These are phyloP conservation scores for Sebastes iracundus DNA, from an alignment of 2,797 vertebrate genomes.

Conservation along the genomic window DNA sequence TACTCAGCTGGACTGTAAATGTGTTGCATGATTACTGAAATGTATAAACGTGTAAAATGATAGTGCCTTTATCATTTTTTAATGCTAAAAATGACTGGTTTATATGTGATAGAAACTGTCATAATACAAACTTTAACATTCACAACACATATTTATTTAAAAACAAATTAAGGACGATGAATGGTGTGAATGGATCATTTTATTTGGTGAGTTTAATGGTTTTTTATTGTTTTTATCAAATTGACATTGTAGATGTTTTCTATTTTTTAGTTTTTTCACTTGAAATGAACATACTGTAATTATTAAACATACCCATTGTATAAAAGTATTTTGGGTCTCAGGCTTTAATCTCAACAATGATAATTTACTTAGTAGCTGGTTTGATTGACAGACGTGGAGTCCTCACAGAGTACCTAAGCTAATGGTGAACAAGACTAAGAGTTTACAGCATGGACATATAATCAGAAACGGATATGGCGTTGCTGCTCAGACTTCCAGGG, in stretches of 20 bases:
- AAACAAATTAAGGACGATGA: background rate
- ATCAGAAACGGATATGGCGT: no score
- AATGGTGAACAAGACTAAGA: background rate
- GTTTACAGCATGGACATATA: background rate
- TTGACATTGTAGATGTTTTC: background rate
- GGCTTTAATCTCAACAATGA: background rate
- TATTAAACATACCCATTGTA: background rate
- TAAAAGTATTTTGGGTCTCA: background rate
- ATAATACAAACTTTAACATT: background rate
- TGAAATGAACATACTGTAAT: background rate
- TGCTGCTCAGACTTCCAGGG: no score
- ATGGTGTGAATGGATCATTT: background rate
- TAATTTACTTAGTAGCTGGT: background rate
- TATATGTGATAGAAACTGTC: background rate
- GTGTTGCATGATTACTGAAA: slow-evolving; percentile 22
- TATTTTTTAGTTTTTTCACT: background rate
- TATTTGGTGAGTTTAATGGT: background rate
- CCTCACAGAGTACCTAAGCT: background rate
- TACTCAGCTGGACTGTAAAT: slow-evolving; percentile 22
- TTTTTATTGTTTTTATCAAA: background rate
- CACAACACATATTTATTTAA: slow-evolving; percentile 21
- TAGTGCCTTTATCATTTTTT: background rate
- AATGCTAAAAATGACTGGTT: background rate
- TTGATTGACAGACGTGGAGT: background rate
- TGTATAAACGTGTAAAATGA: slow-evolving; percentile 1